Evolutionary conservation across 2,797 vertebrate species (phyloP).

Genomic region (Tokudaia tokunoshimensis): DNA sequence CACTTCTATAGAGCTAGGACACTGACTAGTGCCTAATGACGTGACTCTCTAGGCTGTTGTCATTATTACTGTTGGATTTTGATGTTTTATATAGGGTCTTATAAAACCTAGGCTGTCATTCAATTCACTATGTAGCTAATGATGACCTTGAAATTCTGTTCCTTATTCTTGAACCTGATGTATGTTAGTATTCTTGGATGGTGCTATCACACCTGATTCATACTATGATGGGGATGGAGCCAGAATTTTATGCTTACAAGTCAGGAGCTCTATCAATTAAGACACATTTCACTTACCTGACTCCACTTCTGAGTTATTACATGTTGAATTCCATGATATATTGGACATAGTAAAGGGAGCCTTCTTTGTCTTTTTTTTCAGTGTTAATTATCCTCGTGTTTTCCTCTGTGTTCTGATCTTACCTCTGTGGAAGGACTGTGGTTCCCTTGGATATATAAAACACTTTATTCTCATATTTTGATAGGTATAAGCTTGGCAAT

Average conservation of each 20-base stretch:
- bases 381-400: neutral
- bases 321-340: neutral
- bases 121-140: too few relatives aligned
- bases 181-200: neutral
- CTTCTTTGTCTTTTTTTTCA: neutral
- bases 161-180: neutral
- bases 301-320: too few relatives aligned
- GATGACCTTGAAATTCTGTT: neutral
- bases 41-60: too few relatives aligned
- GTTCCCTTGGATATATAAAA: fast-evolving
- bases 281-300: neutral
- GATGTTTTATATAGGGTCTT: neutral
- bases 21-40: neutral
- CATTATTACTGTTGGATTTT: neutral
- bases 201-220: too few relatives aligned
- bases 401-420: neutral
- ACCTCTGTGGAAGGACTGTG: neutral
- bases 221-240: neutral
- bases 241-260: neutral
- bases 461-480: neutral
- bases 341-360: too few relatives aligned
- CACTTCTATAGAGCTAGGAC: neutral
- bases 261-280: neutral
- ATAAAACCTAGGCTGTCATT: neutral
- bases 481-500: neutral